Percentiles rank a stretch among this genome's conserved stretches.
phyloP scores from a whole-genome alignment of 2,888 invertebrate species.

The Synergus japonicus region DNA sequence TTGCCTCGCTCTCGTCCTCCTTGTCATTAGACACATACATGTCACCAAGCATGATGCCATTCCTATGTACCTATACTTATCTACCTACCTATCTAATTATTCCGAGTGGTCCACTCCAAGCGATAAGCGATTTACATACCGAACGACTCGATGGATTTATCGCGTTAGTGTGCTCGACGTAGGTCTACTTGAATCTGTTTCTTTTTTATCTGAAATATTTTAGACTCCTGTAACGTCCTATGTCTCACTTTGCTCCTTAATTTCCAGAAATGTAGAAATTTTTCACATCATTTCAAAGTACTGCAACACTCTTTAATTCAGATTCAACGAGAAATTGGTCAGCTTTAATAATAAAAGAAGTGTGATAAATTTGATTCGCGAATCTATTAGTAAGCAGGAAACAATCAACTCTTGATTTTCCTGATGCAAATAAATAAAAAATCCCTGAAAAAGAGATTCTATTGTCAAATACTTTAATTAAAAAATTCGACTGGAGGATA shows the following conservation, averaged over 20 bases:
- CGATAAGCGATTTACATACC: slow-evolving; percentile 76
- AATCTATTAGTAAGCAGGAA: too few relatives aligned
- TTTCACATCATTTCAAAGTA: not conserved
- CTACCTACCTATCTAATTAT: slow-evolving; percentile 74
- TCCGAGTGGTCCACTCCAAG: slow-evolving; percentile 74
- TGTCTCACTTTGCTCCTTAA: not conserved
- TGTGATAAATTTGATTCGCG: too few relatives aligned
- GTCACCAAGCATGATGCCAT: slow-evolving; percentile 64
- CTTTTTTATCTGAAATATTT: slow-evolving; percentile 33
- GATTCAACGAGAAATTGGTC: too few relatives aligned
- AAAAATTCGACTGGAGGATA: too few relatives aligned
- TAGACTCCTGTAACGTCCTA: not conserved
- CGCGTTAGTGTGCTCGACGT: slow-evolving; percentile 56
- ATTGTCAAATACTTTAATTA: too few relatives aligned
- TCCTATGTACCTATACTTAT: slow-evolving; percentile 68
- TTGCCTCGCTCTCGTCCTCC: slow-evolving; percentile 58
- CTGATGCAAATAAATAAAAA: too few relatives aligned
- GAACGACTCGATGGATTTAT: slow-evolving; percentile 73
- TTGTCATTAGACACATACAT: slow-evolving; percentile 72
- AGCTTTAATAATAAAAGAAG: too few relatives aligned
- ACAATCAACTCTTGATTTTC: too few relatives aligned
- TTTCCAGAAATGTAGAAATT: not conserved
- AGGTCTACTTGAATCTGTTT: slow-evolving; percentile 50
- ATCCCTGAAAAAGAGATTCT: too few relatives aligned
- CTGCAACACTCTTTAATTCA: not conserved